Conservation (phyloP, 2,888 invertebrate species). For the Apeira syringaria region DNA sequence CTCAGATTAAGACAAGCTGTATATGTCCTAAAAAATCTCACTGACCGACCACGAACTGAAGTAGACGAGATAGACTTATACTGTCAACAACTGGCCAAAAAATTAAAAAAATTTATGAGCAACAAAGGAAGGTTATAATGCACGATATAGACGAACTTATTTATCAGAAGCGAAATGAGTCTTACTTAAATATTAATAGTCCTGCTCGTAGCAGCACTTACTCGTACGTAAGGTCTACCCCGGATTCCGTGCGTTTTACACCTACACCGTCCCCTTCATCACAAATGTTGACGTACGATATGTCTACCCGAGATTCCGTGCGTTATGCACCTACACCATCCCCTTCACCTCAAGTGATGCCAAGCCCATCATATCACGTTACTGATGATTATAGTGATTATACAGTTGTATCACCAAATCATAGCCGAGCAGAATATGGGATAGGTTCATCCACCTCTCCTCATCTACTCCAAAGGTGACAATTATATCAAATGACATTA, state of each 20-base stretch:
- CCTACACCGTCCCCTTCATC: constrained; percentile 19
- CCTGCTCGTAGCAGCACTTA: constrained; percentile 19
- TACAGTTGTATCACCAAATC: constrained; percentile 14
- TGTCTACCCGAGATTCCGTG: constrained; percentile 18
- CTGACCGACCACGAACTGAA: constrained; percentile 24
- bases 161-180: constrained; percentile 19
- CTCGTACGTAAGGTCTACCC: constrained; percentile 17
- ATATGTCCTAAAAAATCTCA: constrained; percentile 5
- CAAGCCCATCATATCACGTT: too few species aligned
- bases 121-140: too few species aligned
- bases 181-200: constrained; percentile 20
- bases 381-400: too few species aligned
- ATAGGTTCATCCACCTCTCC: too few species aligned
- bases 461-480: constrained; percentile 13
- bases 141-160: constrained; percentile 6
- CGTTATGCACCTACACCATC: constrained; percentile 20
- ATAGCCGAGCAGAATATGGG: too few species aligned
- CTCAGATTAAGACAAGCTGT: constrained; percentile 26
- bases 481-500: constrained; percentile 20
- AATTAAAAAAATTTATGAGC: too few species aligned
- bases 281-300: constrained; percentile 15
- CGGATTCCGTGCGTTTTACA: constrained; percentile 18
- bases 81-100: too few species aligned
- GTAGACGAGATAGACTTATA: constrained; percentile 22
- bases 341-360: constrained; percentile 15